phyloP scores from a whole-genome alignment of 37 sponge, comb jelly and placozoan species.

The Lycopodina hypogea region DNA sequence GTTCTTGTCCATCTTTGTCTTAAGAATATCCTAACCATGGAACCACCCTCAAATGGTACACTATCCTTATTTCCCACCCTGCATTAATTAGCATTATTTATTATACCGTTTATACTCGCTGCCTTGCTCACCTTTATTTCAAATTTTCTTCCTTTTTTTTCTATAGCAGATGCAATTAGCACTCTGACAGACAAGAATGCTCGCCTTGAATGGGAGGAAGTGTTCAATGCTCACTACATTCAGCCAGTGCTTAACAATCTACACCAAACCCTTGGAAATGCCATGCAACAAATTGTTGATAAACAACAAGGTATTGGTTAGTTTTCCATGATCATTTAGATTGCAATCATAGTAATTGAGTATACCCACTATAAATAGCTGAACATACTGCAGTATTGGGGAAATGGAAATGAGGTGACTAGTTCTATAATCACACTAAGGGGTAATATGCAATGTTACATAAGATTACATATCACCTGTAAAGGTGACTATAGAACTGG shows the following conservation, averaged over 20 bases:
- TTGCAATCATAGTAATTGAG: too few relatives aligned
- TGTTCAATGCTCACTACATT: constrained; percentile 35
- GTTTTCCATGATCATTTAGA: not conserved
- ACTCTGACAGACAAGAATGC: constrained; percentile 15
- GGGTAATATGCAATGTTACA: too few relatives aligned
- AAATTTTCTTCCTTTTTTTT: not conserved
- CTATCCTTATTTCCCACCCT: too few relatives aligned
- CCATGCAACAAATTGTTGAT: constrained; percentile 39
- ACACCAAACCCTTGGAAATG: constrained; percentile 5
- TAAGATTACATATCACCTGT: too few relatives aligned
- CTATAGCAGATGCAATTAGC: not conserved
- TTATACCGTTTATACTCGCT: not conserved
- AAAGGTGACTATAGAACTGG: too few relatives aligned
- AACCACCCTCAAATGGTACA: constrained; percentile 22
- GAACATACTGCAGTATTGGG: too few relatives aligned
- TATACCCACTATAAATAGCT: too few relatives aligned
- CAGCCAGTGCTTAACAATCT: constrained; percentile 43
- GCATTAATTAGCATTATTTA: not conserved
- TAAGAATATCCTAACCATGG: constrained; percentile 19
- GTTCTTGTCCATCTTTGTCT: constrained; percentile 60
- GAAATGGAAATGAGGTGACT: too few relatives aligned
- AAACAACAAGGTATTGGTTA: constrained; percentile 50
- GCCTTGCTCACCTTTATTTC: not conserved
- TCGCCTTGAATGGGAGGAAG: constrained; percentile 47
- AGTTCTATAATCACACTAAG: too few relatives aligned